phyloP scores from a whole-genome alignment of 2,888 invertebrate genomes.

The Leucoptera coffeella region DNA sequence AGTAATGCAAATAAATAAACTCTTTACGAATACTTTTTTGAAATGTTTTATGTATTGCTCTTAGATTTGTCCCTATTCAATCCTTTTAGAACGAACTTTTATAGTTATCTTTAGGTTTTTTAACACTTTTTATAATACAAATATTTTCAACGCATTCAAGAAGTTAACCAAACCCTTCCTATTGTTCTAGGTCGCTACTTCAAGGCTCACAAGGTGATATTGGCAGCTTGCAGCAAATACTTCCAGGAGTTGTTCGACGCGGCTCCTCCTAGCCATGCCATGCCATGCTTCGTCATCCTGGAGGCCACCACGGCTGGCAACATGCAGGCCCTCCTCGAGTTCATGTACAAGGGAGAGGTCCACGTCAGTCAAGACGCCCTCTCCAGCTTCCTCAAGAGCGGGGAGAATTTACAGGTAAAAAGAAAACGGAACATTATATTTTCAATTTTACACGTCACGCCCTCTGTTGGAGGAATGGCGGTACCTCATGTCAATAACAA shows the following conservation, averaged over 20 bases:
- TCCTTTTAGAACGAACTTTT: not conserved
- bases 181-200: constrained; percentile 76
- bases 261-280: constrained; percentile 72
- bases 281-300: constrained; percentile 77
- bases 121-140: too few species aligned
- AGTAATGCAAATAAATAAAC: too few species aligned
- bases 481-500: too few species aligned
- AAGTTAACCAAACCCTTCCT: too few species aligned
- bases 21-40: too few species aligned
- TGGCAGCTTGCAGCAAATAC: constrained; percentile 91
- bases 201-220: constrained; percentile 84
- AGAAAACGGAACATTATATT: constrained; percentile 8
- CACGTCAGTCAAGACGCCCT: constrained; percentile 89
- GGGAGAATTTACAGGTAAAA: constrained; percentile 80
- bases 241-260: constrained; percentile 87
- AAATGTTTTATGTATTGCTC: too few species aligned
- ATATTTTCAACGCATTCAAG: too few species aligned
- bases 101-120: not conserved
- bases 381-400: constrained; percentile 86
- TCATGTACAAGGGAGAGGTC: constrained; percentile 93
- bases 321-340: constrained; percentile 85
- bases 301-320: constrained; percentile 86
- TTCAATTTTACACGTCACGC: not conserved
- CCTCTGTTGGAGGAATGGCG: constrained; percentile 17
- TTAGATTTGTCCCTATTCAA: too few species aligned